A percentile compares a stretch with the other conserved stretches of the same genome.
Conservation (phyloP, 2,888 invertebrate genomes). For the Adelphocoris suturalis region DNA sequence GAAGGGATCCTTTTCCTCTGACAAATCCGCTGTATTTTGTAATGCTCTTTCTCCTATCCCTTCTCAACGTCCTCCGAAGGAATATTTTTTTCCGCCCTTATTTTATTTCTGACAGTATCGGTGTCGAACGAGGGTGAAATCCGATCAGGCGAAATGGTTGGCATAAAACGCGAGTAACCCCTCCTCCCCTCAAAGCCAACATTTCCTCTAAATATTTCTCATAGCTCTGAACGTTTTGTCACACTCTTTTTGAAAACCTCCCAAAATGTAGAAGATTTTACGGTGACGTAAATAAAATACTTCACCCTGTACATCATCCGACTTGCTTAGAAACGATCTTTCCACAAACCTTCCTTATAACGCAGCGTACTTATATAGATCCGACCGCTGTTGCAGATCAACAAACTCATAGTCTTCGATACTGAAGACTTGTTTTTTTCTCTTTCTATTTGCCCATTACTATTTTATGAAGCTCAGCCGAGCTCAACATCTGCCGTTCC, state of each 20-base stretch:
- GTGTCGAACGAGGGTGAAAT: not conserved
- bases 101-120: constrained; percentile 5
- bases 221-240: not conserved
- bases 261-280: not conserved
- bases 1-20: constrained; percentile 26
- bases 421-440: not conserved
- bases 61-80: constrained; percentile 14
- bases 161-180: constrained; percentile 1
- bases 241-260: constrained; percentile 16
- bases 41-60: constrained; percentile 47
- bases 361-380: not conserved
- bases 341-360: not conserved
- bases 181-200: not conserved
- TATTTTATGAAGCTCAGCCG: not conserved
- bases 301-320: not conserved
- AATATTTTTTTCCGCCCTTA: not conserved
- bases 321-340: not conserved
- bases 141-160: constrained; percentile 36
- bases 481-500: constrained; percentile 24
- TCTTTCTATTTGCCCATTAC: not conserved
- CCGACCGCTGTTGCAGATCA: not conserved
- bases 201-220: constrained; percentile 31
- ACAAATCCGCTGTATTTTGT: constrained; percentile 71
- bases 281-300: not conserved
- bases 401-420: not conserved